Evolutionary conservation across 2,797 vertebrate genomes (phyloP).

Genomic region (Okamejei kenojei): DNA sequence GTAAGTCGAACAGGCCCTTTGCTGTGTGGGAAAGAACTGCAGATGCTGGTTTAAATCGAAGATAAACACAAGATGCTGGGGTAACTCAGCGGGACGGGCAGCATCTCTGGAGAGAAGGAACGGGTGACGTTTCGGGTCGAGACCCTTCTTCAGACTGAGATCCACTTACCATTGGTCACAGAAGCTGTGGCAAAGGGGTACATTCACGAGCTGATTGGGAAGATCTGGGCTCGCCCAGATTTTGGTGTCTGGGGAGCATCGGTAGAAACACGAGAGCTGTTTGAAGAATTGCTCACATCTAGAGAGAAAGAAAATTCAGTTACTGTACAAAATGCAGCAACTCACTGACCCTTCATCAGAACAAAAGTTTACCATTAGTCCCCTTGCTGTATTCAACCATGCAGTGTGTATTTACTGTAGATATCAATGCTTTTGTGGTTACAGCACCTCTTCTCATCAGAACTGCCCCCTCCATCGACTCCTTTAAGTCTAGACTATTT

Average conservation of each 20-base stretch:
- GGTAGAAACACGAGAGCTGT: slow-evolving; percentile 63
- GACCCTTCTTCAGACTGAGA: too few relatives aligned
- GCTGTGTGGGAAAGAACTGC: too few relatives aligned
- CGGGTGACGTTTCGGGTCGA: too few relatives aligned
- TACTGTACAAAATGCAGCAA: background rate
- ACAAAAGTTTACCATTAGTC: background rate
- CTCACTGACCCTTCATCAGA: background rate
- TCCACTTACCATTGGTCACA: slow-evolving; percentile 70
- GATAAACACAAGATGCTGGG: too few relatives aligned
- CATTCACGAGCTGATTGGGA: slow-evolving; percentile 48
- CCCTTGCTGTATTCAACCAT: background rate
- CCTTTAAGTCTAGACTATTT: too few relatives aligned
- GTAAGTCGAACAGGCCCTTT: too few relatives aligned
- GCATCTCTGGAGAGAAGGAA: too few relatives aligned
- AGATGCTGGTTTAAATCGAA: too few relatives aligned
- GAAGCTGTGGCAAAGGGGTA: slow-evolving; percentile 72
- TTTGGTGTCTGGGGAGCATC: slow-evolving; percentile 66
- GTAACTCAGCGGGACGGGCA: too few relatives aligned
- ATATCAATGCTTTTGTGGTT: too few relatives aligned
- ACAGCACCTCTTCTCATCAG: too few relatives aligned
- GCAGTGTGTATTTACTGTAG: background rate
- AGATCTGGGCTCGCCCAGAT: slow-evolving; percentile 60
- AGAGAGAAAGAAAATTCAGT: background rate
- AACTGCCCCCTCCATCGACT: too few relatives aligned
- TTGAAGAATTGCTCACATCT: slow-evolving; percentile 71